Base-by-base conservation (phyloP, 2,113 vertebrate species). In the Muscicapa adusta region DNA sequence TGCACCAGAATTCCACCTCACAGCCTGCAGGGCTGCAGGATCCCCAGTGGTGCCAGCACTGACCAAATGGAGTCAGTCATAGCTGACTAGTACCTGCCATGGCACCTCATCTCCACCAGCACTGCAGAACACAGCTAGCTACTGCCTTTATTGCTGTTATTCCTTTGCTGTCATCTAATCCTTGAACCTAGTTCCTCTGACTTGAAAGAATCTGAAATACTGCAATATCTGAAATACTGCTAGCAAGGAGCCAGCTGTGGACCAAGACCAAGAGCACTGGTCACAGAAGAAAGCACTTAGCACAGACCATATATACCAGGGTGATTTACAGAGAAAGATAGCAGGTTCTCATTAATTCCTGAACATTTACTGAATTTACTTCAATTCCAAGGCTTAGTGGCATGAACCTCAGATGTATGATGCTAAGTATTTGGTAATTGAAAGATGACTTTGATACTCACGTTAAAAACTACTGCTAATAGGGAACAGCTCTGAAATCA, bases 381-480 rank as follows among this genome's bases (percentile, higher is more conserved):
- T 91, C 84, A 76, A 38, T 90, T 95, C 79, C 33, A 56, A 83
- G 62, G 31, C 47, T 92, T 57, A 73, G 81, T 25, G 9, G n/a
- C 38, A 60, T 23, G 58, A 94, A 80, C 63, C 77, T 91, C 74
- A 94, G 85, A 91, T 60, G 38, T 65, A 54, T 6, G 4, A 87
- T 12, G 25, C 20, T 17, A 78, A 84, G n/a, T 61, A 38, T 72
- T 91, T 89, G 0, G 47, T 58, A 93, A 81, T 38, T 93, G 91
- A 91, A 96, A 96, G 92, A 78, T 1, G 0, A 66, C 94, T 89
- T 96, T 92, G 91, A 95, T 81, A 94, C 25, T 85, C 33, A 63
- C 63, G 57, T 62, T 65, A 80, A 83, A 96, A 95, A 91, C n/a
- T 89, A 65, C 17, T 84, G 48, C 62, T 94, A 93, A 94, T 81